Evolutionary conservation across 2,113 vertebrate genomes (phyloP).

Genomic region (Pelmatolapia mariae): DNA sequence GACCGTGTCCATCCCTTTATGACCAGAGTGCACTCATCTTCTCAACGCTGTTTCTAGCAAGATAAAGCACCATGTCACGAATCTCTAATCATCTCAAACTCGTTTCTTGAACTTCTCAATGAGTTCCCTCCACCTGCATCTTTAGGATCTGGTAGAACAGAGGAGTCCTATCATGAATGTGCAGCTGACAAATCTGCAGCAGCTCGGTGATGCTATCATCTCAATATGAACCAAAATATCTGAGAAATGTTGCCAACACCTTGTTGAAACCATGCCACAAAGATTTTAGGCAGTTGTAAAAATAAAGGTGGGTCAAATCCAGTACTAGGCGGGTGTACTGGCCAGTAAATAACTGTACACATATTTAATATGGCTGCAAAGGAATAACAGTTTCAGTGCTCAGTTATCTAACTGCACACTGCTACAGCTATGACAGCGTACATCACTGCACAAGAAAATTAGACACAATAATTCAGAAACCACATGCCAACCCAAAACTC

Average conservation of each 20-base stretch:
- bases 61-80: fast-evolving
- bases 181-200: no score
- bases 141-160: neutral
- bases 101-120: fast-evolving
- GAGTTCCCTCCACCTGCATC: neutral
- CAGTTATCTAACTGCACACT: neutral
- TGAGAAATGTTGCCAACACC: neutral
- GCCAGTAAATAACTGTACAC: neutral
- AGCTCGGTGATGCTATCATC: neutral
- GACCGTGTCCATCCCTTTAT: neutral
- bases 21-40: fast-evolving
- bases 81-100: neutral
- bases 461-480: no score
- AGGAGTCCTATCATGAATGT: fast-evolving
- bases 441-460: no score
- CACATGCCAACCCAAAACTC: neutral
- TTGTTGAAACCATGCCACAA: neutral
- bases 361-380: neutral
- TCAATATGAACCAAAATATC: neutral
- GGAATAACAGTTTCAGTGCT: neutral
- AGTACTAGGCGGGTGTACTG: fast-evolving
- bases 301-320: neutral
- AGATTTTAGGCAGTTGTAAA: neutral
- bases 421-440: neutral
- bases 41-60: neutral